phyloP scores from a whole-genome alignment of 64 coral and sea anemone species.

The Montipora cactus region DNA sequence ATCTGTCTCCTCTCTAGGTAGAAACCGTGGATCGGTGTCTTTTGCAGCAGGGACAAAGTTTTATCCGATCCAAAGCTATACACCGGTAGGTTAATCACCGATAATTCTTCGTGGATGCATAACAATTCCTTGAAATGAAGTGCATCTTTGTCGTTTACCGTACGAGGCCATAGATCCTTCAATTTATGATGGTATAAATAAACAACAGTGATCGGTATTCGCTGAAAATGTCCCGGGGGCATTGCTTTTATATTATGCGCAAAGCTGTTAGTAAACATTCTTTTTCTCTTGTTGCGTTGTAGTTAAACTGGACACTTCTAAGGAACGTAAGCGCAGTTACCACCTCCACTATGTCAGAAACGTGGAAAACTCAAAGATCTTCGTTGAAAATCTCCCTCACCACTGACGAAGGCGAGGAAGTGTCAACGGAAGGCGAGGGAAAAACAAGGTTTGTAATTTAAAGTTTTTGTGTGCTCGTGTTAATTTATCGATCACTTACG shows the following conservation, averaged over 20 bases:
- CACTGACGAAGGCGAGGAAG: slow-evolving; percentile 86
- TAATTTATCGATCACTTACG: background rate
- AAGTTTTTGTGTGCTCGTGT: slow-evolving; percentile 3
- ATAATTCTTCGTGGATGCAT: background rate
- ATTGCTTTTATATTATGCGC: background rate
- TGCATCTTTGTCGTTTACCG: background rate
- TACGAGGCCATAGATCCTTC: background rate
- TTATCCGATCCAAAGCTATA: slow-evolving; percentile 33
- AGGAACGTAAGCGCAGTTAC: slow-evolving; percentile 67
- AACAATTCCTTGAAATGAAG: background rate
- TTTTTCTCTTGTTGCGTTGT: background rate
- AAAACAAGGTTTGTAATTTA: background rate
- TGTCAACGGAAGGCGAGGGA: slow-evolving; percentile 19
- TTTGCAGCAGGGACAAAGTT: slow-evolving; percentile 96
- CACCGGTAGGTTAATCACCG: slow-evolving; percentile 41
- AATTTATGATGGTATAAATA: background rate
- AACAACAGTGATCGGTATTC: background rate
- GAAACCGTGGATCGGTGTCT: slow-evolving; percentile 61
- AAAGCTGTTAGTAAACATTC: slow-evolving; percentile 22
- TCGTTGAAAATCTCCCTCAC: slow-evolving; percentile 89
- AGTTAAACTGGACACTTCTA: slow-evolving; percentile 79
- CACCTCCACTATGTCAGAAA: slow-evolving; percentile 24
- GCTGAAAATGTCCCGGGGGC: background rate
- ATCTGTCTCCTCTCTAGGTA: slow-evolving; percentile 45
- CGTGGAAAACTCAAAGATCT: slow-evolving; percentile 71